A percentile compares a stretch with the other conserved stretches of the same genome.
Conservation (phyloP, 2,888 invertebrate genomes). For the Philopedon plagiatum region DNA sequence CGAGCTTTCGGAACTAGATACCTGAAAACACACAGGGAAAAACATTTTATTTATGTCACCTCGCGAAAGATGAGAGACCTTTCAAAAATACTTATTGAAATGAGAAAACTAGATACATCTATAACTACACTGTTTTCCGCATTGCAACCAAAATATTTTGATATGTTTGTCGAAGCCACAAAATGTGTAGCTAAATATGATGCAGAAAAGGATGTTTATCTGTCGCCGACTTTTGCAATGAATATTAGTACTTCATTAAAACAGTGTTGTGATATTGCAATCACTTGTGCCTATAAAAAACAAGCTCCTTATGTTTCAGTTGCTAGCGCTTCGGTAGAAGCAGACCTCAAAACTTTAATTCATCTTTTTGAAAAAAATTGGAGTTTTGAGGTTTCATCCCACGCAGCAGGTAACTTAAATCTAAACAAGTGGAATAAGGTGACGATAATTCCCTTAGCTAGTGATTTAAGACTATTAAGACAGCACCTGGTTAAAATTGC, state of each 20-base stretch:
- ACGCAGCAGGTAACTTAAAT: constrained; percentile 49
- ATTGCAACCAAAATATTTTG: constrained; percentile 40
- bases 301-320: constrained; percentile 16
- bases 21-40: constrained; percentile 45
- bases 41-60: constrained; percentile 43
- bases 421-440: constrained; percentile 48
- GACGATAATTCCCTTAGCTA: constrained; percentile 48
- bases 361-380: constrained; percentile 50
- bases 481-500: constrained; percentile 33
- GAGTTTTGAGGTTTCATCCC: constrained; percentile 46
- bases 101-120: constrained; percentile 24
- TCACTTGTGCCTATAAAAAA: constrained; percentile 49
- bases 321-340: constrained; percentile 45
- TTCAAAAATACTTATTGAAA: constrained; percentile 24
- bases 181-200: constrained; percentile 41
- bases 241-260: constrained; percentile 47
- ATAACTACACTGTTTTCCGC: constrained; percentile 29
- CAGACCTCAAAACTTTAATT: constrained; percentile 52
- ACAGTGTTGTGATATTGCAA: constrained; percentile 40
- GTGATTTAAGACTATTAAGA: constrained; percentile 47
- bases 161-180: constrained; percentile 36
- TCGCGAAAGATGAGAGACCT: constrained; percentile 49
- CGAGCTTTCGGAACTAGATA: constrained; percentile 48
- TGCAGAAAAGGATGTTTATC: constrained; percentile 23
- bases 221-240: constrained; percentile 42